phyloP scores from a whole-genome alignment of 2,113 vertebrate species.

The Cottus gobio region DNA sequence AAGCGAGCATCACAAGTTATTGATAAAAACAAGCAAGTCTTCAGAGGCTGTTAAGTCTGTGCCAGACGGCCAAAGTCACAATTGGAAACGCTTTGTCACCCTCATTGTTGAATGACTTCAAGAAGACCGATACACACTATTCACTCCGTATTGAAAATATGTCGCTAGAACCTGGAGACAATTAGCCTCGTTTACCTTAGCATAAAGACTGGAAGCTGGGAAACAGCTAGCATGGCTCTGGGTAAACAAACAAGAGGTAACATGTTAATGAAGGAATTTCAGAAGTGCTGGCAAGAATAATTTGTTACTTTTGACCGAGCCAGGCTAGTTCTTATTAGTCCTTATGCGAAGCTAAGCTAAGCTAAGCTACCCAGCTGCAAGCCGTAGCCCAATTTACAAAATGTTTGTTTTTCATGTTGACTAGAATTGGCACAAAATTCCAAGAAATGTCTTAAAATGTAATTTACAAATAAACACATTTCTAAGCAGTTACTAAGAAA shows the following conservation, averaged over 20 bases:
- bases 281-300: background rate
- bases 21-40: background rate
- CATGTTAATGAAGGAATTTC: background rate
- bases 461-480: slow-evolving; percentile 6
- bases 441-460: background rate
- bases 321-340: background rate
- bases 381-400: background rate
- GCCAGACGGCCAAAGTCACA: background rate
- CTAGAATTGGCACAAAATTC: background rate
- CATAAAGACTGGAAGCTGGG: background rate
- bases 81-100: background rate
- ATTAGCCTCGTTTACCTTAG: background rate
- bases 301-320: background rate
- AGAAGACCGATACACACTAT: background rate
- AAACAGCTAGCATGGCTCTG: background rate
- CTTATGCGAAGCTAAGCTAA: background rate
- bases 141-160: background rate
- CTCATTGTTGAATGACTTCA: background rate
- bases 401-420: background rate
- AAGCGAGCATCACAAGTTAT: slow-evolving; percentile 1
- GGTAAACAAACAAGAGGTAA: background rate
- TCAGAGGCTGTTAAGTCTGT: background rate
- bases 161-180: background rate
- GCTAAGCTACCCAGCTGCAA: background rate
- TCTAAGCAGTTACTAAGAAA: slow-evolving; percentile 3